These are phyloP conservation scores for Thalassaphorura encarpata DNA, from an alignment of 1,140 invertebrate species.

Conservation along the genomic window DNA sequence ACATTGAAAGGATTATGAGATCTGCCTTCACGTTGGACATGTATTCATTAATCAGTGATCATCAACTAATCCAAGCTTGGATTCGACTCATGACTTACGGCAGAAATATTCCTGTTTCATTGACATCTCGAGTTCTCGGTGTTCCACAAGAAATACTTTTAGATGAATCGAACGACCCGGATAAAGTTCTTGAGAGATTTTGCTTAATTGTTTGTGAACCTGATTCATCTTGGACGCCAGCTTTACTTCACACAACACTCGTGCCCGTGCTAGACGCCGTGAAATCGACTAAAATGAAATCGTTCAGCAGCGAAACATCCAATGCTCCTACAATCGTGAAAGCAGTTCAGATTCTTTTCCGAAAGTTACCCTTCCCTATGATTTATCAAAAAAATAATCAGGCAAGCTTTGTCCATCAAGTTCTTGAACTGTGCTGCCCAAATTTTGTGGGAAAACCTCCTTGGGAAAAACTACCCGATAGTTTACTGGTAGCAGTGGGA, in stretches of 20 bases:
- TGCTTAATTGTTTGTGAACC: too few relatives aligned
- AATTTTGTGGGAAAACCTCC: constrained; percentile 4
- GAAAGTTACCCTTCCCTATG: neutral
- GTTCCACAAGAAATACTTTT: neutral
- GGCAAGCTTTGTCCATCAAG: neutral
- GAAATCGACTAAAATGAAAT: neutral
- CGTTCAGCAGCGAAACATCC: neutral
- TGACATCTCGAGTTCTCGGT: neutral
- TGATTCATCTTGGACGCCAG: too few relatives aligned
- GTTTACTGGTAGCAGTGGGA: neutral
- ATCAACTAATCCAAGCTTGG: constrained; percentile 6
- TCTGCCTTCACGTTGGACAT: neutral
- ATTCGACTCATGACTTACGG: constrained; percentile 6
- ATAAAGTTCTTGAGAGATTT: too few relatives aligned
- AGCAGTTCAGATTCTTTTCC: neutral
- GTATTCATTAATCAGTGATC: neutral
- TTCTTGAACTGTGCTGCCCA: neutral
- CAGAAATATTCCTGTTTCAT: neutral
- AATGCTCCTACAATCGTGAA: neutral
- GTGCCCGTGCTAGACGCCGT: too few relatives aligned
- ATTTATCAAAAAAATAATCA: neutral
- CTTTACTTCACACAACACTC: too few relatives aligned
- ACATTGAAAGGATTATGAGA: neutral
- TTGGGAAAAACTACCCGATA: neutral
- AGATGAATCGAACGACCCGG: too few relatives aligned